Conservation (phyloP, 1,140 invertebrate species). For the Pygmarrhopalites habei region DNA sequence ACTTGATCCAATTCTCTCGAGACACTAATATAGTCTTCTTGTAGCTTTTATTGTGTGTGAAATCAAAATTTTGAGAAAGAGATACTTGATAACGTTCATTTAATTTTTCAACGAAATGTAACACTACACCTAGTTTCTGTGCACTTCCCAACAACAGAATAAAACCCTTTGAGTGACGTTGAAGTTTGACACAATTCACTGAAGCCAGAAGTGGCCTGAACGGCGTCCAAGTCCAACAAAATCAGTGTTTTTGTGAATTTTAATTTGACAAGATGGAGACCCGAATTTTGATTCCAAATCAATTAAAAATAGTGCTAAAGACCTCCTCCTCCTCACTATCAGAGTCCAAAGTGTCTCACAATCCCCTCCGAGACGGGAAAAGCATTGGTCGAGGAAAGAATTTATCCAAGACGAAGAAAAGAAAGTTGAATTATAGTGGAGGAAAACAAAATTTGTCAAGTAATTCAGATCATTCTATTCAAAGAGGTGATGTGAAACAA, state of each 20-base stretch:
- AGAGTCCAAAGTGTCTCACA: neutral
- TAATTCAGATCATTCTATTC: no score
- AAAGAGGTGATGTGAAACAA: conserved; percentile 3
- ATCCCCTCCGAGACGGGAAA: neutral
- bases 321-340: neutral
- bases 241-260: neutral
- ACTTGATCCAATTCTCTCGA: no score
- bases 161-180: no score
- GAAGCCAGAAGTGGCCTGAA: neutral
- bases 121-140: no score
- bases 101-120: no score
- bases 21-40: no score
- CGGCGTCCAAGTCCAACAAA: neutral
- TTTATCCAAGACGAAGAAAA: neutral
- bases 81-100: no score
- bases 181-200: neutral
- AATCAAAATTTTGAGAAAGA: no score
- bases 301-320: neutral
- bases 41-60: no score
- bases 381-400: neutral
- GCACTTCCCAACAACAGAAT: no score
- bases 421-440: neutral
- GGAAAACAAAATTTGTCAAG: no score
- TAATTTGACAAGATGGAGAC: conserved; percentile 35
- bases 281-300: conserved; percentile 26